Evolutionary conservation across 2,113 vertebrate species (phyloP).

Genomic region (Urocynchramus pylzowi): DNA sequence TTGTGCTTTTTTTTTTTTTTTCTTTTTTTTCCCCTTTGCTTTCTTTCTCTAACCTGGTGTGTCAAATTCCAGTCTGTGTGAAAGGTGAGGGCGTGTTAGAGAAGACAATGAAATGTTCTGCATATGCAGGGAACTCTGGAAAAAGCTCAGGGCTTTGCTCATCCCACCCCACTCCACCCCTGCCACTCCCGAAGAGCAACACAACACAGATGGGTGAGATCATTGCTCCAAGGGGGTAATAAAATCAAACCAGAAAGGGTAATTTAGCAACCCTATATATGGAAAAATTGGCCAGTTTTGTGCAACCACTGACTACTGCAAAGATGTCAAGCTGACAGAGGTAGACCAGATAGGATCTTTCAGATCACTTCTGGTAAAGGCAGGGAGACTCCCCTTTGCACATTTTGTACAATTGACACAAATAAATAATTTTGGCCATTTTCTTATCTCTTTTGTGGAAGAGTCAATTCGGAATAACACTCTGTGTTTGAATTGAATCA

Average conservation of each 20-base stretch:
- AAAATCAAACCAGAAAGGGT: constrained; percentile 59
- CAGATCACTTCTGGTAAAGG: neutral
- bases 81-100: constrained; percentile 67
- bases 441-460: neutral
- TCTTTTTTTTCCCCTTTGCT: accelerated
- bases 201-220: constrained; percentile 61
- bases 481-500: neutral
- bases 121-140: constrained; percentile 60
- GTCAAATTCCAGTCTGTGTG: constrained; percentile 65
- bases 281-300: constrained; percentile 56
- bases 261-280: constrained; percentile 52
- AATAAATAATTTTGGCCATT: neutral
- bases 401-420: neutral
- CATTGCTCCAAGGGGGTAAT: constrained; percentile 62
- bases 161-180: constrained; percentile 55
- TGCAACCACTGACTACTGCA: constrained; percentile 51
- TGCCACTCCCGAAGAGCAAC: constrained; percentile 53
- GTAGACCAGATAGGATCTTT: constrained; percentile 15
- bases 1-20: neutral
- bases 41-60: constrained; percentile 10
- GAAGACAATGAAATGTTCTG: constrained; percentile 65
- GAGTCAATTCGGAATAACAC: neutral
- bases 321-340: constrained; percentile 36
- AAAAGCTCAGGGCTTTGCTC: constrained; percentile 65
- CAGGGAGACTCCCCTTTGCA: neutral